Evolutionary conservation across 2,888 invertebrate genomes (phyloP), one percentile per base, ranked within the genome.

Genomic region (Byasa hedistus): DNA sequence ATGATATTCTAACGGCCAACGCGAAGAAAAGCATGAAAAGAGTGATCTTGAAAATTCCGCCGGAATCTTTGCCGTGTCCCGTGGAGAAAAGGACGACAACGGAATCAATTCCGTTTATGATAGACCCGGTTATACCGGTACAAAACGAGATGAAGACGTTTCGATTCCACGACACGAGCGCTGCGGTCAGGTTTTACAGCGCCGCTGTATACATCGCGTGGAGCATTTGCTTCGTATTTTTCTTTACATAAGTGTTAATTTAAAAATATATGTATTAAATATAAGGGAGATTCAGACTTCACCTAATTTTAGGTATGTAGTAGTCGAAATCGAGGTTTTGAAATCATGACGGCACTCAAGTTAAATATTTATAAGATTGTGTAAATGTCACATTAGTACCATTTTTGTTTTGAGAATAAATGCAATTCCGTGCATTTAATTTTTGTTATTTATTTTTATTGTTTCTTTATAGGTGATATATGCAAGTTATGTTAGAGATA

Each of bases 121-220:
- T 87, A 61, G 89, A 90, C 69, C 88, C 89, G 44, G 79, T 89
- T 39, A 87, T 89, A 75, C 91, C 91, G 60, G 79, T 91, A 54
- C 91, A 89, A 72, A 91, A 91, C 73, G 90, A 91, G 79, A 91
- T 91, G 90, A 91, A 91, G 77, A 89, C 86, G 21, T 90, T 82
- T 74, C 81, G 89, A 75, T 89, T 85, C 77, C 85, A 86, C 61
- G 90, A 86, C 71, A 79, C 80, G 68, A 89, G 83, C 73, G 77
- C 80, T 48, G 82, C 79, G 70, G 73, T 72, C 68, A 75, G 73
- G 22, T 54, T 27, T 10, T 57, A 61, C 23, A 58, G 56, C 58
- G 70, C 82, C 69, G 64, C 69, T n/a, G 62, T 67, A 56, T 61
- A 73, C n/a, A 71, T 83, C 52, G 76, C 86, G 81, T 87, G 83